Conservation (phyloP, 2,113 vertebrate genomes). For the Entomyzon cyanotis region DNA sequence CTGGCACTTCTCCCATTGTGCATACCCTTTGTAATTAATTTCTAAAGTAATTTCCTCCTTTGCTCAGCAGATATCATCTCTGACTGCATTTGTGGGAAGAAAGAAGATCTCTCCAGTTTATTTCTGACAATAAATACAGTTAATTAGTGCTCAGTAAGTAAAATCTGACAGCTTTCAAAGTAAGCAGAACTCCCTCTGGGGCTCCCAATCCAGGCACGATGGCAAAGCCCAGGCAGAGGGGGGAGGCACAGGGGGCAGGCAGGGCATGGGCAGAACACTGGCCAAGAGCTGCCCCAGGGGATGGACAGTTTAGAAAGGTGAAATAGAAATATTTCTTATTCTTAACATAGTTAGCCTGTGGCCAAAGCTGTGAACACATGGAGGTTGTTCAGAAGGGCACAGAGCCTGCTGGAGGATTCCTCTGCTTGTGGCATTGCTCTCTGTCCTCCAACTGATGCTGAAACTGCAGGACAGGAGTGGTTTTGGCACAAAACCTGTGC, state of each 20-base stretch:
- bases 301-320: neutral
- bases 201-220: fast-evolving
- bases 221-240: neutral
- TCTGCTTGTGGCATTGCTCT: neutral
- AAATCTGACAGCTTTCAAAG: neutral
- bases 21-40: neutral
- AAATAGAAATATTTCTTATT: neutral
- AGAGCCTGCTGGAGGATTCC: neutral
- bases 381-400: neutral
- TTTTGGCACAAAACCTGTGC: neutral
- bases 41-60: neutral
- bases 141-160: neutral
- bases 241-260: neutral
- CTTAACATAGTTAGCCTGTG: neutral
- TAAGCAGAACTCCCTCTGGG: neutral
- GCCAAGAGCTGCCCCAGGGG: neutral
- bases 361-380: neutral
- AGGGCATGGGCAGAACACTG: fast-evolving
- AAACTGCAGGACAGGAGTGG: neutral
- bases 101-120: neutral
- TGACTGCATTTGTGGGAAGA: neutral
- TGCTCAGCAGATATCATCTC: neutral
- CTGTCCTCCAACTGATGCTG: neutral
- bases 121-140: neutral
- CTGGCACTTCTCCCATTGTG: neutral